Percentiles rank a stretch among this genome's conserved stretches.
Evolutionary conservation across 2,113 vertebrate species (phyloP).

Genomic region (Erpornis zantholeuca): DNA sequence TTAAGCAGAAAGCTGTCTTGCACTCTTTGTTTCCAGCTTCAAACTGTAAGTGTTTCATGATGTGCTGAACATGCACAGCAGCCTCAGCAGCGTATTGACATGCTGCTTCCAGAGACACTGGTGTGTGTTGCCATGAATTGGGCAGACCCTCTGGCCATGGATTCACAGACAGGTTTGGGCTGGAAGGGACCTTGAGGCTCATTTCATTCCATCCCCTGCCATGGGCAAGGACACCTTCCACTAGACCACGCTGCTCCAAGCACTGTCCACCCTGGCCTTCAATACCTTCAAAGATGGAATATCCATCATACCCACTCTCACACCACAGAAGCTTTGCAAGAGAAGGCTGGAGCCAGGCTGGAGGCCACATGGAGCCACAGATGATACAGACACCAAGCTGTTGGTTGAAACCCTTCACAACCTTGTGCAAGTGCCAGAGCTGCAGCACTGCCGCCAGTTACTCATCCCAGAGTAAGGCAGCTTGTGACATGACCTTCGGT

Average conservation of each 20-base stretch:
- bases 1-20: slow-evolving; percentile 21
- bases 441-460: rapidly evolving
- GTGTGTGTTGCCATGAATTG: rapidly evolving
- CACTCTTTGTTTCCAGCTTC: slow-evolving; percentile 20
- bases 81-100: neutral
- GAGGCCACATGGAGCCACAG: neutral
- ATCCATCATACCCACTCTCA: neutral
- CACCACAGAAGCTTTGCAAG: neutral
- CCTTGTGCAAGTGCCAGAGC: neutral
- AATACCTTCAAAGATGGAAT: neutral
- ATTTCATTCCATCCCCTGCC: neutral
- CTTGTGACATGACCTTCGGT: neutral
- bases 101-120: neutral
- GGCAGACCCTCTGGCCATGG: neutral
- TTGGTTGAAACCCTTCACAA: neutral
- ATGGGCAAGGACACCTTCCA: neutral
- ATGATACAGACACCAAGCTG: rapidly evolving
- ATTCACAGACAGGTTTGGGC: neutral
- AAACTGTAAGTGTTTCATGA: neutral
- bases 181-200: neutral
- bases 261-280: neutral
- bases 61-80: neutral
- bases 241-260: neutral
- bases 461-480: neutral
- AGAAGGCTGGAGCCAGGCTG: neutral